These are phyloP conservation scores for Chaetodon trifasciatus DNA, from an alignment of 2,797 vertebrate species.

Conservation along the genomic window DNA sequence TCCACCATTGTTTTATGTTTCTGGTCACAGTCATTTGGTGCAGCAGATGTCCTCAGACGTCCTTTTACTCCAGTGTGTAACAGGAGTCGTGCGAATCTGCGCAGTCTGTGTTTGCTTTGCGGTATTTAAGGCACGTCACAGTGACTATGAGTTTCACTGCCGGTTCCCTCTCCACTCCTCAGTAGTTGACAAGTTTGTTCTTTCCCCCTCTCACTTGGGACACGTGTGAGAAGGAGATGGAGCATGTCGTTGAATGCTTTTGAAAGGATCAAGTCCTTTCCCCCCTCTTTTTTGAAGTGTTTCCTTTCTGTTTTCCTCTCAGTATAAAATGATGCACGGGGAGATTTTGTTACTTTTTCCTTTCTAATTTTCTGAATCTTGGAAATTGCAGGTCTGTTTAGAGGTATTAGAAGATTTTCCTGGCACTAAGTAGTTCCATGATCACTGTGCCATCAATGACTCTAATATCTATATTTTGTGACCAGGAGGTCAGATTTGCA, in stretches of 20 bases:
- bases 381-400: conserved; percentile 71
- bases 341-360: conserved; percentile 66
- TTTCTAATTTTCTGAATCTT: conserved; percentile 68
- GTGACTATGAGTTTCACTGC: conserved; percentile 31
- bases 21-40: conserved; percentile 53
- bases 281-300: conserved; percentile 34
- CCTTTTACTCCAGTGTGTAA: conserved; percentile 43
- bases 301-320: conserved; percentile 66
- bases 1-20: conserved; percentile 23
- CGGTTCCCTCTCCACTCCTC: conserved; percentile 46
- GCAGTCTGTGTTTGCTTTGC: conserved; percentile 43
- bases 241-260: conserved; percentile 50
- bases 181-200: conserved; percentile 49
- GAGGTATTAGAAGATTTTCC: conserved; percentile 77
- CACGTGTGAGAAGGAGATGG: conserved; percentile 41
- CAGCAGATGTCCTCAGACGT: conserved; percentile 62
- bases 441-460: conserved; percentile 60
- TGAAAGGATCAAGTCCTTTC: conserved; percentile 25
- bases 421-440: conserved; percentile 74
- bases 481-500: conserved; percentile 71
- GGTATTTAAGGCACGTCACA: conserved; percentile 37
- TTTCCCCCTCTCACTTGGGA: conserved; percentile 33
- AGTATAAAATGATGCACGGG: conserved; percentile 58
- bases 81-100: conserved; percentile 51
- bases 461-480: conserved; percentile 66